Percentiles rank a stretch among this genome's conserved stretches.
phyloP scores from a whole-genome alignment of 2,113 vertebrate genomes.

The Chamaea fasciata region DNA sequence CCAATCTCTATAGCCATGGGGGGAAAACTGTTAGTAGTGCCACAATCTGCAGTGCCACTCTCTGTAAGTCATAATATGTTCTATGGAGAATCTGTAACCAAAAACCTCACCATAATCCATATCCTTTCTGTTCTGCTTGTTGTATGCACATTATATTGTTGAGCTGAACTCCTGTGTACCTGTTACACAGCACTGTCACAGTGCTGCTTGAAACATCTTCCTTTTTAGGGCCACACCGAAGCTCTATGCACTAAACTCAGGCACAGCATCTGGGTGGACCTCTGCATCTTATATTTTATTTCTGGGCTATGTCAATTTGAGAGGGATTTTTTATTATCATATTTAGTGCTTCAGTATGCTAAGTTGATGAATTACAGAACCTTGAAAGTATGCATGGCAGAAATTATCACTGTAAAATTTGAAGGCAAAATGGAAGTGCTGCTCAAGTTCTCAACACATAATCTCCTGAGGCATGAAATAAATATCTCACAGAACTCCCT shows the following conservation, averaged over 20 bases:
- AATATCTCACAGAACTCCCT: not conserved
- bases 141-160: rapidly evolving
- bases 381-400: not conserved
- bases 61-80: not conserved
- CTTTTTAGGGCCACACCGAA: not conserved
- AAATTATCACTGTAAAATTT: not conserved
- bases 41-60: not conserved
- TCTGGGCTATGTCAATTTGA: not conserved
- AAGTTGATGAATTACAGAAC: not conserved
- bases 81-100: not conserved
- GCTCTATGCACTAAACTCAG: not conserved
- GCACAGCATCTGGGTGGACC: not conserved
- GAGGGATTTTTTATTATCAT: not conserved
- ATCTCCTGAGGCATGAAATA: not conserved
- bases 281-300: not conserved
- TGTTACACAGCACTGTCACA: not conserved
- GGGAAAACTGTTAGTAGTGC: not conserved
- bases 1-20: rapidly evolving
- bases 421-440: not conserved
- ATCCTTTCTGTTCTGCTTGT: not conserved
- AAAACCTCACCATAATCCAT: not conserved
- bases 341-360: not conserved
- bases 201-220: not conserved
- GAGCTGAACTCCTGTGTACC: not conserved
- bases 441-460: not conserved